Evolutionary conservation across 2,888 invertebrate species (phyloP), one percentile per base, ranked within the genome.

Genomic region (Leptarthrus brevirostris): DNA sequence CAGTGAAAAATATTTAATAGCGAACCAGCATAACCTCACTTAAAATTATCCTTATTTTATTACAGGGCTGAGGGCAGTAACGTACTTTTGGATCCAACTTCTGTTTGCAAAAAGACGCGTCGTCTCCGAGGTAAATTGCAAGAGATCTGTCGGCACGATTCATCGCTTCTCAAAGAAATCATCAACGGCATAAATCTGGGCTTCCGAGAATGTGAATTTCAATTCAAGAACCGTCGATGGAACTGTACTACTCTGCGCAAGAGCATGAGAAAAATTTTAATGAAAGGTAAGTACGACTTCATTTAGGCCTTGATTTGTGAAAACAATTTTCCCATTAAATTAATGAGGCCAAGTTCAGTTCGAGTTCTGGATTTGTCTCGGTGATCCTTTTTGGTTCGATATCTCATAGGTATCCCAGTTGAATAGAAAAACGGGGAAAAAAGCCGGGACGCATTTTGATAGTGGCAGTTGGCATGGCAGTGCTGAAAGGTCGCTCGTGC

Each of bases 91-190:
- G 96, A 96, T 86, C 95, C 95, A 78, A 90, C 92, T 83, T 90
- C 93, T 86, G 91, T 95, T 81, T 96, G 96, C 87, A 93, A 94
- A 85, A 94, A 94, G 86, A 91, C 92, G 79, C 88, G 93, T 75
- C 89, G 93, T 79, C 86, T 93, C 79, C 88, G 91, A 79, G 91
- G 94, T 77, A 92, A 93, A 81, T 88, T 93, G 82, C 90, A 91
- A 26, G 91, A 93, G 82, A 92, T 93, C 83, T 97, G 96, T 86
- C 90, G 91, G 79, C 93, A 93, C 86, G 95, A 96, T 85, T 90
- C 91, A 64, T 89, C 88, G 77, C 88, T 96, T 69, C 88, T 96
- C 78, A 90, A 92, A 81, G 93, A 95, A 86, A 94, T 96, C 81
- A 89, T 91, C 73, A 90, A 90, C 80, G 96, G 96, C 20, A 93